Evolutionary conservation across 2,113 vertebrate species (phyloP).

Genomic region (Alces alces): DNA sequence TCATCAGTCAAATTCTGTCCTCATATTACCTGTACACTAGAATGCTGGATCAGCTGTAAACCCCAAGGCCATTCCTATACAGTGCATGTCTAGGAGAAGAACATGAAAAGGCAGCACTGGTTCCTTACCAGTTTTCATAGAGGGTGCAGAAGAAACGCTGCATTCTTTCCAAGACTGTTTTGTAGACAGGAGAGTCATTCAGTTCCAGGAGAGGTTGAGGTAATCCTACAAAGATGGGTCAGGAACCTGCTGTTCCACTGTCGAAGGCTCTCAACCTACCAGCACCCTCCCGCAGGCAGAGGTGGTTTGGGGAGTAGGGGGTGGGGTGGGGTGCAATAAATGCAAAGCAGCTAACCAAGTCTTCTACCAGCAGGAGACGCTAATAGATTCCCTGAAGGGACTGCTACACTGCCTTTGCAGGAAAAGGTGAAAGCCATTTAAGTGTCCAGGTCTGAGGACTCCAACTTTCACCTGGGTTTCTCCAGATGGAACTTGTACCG

Average conservation of each 20-base stretch:
- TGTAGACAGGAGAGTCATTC: conserved; percentile 90
- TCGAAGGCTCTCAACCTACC: background rate
- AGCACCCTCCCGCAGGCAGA: background rate
- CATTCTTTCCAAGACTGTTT: conserved; percentile 90
- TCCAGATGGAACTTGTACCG: background rate
- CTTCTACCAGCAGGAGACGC: background rate
- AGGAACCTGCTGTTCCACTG: background rate
- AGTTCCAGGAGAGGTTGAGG: conserved; percentile 87
- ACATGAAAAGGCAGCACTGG: background rate
- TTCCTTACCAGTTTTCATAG: conserved; percentile 94
- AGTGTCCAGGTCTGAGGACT: background rate
- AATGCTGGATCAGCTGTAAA: background rate
- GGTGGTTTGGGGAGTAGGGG: background rate
- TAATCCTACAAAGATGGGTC: conserved; percentile 80
- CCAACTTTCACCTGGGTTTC: background rate
- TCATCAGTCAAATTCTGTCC: background rate
- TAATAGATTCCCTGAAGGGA: background rate
- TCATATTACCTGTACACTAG: background rate
- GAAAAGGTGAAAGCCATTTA: background rate
- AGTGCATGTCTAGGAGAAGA: background rate
- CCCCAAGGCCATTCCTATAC: background rate
- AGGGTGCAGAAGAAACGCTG: conserved; percentile 93
- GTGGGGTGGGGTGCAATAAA: background rate
- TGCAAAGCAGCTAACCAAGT: background rate
- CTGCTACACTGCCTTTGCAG: background rate